Evolutionary conservation across 1,140 invertebrate species (phyloP).

Genomic region (Lepidurus apus): DNA sequence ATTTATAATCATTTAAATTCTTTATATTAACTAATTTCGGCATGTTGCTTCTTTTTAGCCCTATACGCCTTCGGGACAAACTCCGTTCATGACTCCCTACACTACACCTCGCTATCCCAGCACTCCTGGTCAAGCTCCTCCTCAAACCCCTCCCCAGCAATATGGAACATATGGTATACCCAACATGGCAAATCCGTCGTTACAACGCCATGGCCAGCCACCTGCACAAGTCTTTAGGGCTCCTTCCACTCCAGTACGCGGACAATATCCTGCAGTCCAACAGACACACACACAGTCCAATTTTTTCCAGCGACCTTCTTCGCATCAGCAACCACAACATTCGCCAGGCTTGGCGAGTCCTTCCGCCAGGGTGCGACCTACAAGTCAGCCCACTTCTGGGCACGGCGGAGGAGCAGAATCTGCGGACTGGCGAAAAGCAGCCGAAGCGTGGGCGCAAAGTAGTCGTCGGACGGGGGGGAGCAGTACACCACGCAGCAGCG

Average conservation of each 20-base stretch:
- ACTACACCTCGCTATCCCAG: constrained; percentile 52
- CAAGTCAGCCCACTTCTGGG: constrained; percentile 6
- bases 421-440: constrained; percentile 24
- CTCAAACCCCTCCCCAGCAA: constrained; percentile 45
- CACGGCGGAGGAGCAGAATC: constrained; percentile 8
- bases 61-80: constrained; percentile 82
- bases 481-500: background rate
- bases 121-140: constrained; percentile 25
- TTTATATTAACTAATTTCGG: too few relatives aligned
- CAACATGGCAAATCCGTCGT: constrained; percentile 20
- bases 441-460: constrained; percentile 7
- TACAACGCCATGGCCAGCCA: constrained; percentile 34
- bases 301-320: constrained; percentile 34
- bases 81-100: constrained; percentile 84
- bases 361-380: constrained; percentile 30
- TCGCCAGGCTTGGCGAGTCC: constrained; percentile 27
- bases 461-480: background rate
- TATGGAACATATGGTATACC: constrained; percentile 23
- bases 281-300: constrained; percentile 49
- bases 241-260: background rate
- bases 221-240: constrained; percentile 41
- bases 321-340: background rate
- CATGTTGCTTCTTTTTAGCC: constrained; percentile 47
- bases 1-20: constrained; percentile 15
- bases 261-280: constrained; percentile 52